Base-by-base conservation (phyloP, 2,113 vertebrate species). In the Poicephalus meyeri region DNA sequence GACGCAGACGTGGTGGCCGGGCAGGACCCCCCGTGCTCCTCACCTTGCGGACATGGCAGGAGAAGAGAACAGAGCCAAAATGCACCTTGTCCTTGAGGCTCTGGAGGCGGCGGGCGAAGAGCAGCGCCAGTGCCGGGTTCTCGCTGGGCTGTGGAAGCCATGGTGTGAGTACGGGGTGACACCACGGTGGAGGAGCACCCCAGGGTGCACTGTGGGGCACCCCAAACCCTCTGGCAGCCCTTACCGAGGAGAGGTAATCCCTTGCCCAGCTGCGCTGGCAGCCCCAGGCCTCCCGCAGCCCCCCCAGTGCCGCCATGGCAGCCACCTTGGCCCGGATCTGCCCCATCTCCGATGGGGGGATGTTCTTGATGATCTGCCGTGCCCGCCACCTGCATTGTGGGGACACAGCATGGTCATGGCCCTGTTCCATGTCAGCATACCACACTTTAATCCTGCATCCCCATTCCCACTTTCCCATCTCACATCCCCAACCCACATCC, bases 251-350 rank as follows among this genome's bases (percentile, higher is more conserved):
- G 74, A 99, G 94, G 96, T 99, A 99, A 97, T 99, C 98, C 61
- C 97, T 97, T 16, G 97, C 96, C 99, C 99, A 99, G 93, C 97
- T 83, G 20, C 99, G 88, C 77, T 64, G 63, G 71, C 98, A 97
- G 9, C 99, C 99, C 98, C 99, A 99, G 95, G 98, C 98, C 29
- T 96, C 97, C 66, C 99, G 98, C 63, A 98, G 97, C 25, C 98
- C 98, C 3, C 96, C 97, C 97, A 99, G 97, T 6, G 90, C 97
- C 0, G 81, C 97, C 96, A 99, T 97, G 44, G 99, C 99, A 0
- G 99, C 99, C 92, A 99, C 99, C 81, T 99, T 99, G 89, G 98
- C 98, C 56, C 98, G 98, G 77, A 99, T 98, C 96, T 99, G 99
- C 11, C 95, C 95, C 98, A 99, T 99, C 88, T 99, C 98, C 0